Percentiles rank a stretch among this genome's conserved stretches.
Evolutionary conservation across 35 echinoderm and acorn worm genomes (phyloP).

Genomic region (Amphiura filiformis): DNA sequence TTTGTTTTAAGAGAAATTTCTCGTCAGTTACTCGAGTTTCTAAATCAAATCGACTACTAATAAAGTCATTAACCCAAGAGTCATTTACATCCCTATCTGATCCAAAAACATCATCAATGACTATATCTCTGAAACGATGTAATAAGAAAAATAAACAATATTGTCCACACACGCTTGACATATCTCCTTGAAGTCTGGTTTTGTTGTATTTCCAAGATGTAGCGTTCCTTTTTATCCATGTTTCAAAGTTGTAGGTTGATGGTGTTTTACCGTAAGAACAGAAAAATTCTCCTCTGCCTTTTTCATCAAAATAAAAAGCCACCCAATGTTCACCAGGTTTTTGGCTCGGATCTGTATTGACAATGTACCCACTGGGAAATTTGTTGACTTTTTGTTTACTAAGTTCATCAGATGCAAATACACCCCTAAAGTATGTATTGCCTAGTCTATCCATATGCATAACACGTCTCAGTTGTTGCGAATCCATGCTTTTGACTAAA

Average conservation of each 20-base stretch:
- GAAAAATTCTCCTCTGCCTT: background rate
- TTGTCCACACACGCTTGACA: slow-evolving; percentile 33
- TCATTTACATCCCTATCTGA: background rate
- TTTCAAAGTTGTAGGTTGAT: background rate
- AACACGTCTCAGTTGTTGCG: background rate
- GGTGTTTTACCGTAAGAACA: slow-evolving; percentile 30
- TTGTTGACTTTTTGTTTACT: slow-evolving; percentile 9
- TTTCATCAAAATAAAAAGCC: slow-evolving; percentile 17
- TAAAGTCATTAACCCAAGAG: slow-evolving; percentile 24
- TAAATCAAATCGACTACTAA: background rate
- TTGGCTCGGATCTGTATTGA: too few relatives aligned
- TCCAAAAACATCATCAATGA: background rate
- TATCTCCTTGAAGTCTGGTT: background rate
- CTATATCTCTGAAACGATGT: slow-evolving; percentile 4
- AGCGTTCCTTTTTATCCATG: background rate
- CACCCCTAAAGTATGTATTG: slow-evolving; percentile 22
- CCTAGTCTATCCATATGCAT: background rate
- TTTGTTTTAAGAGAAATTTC: background rate
- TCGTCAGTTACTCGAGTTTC: too few relatives aligned
- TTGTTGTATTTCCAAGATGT: background rate
- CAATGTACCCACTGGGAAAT: slow-evolving; percentile 13
- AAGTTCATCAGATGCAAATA: slow-evolving; percentile 43
- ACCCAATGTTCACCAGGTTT: too few relatives aligned
- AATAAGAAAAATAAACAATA: slow-evolving; percentile 32
- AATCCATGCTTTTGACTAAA: slow-evolving; percentile 30